Percentiles rank a stretch among this genome's conserved stretches.
phyloP scores from a whole-genome alignment of 2,888 invertebrate species.

The Hirtodrosophila confusa region DNA sequence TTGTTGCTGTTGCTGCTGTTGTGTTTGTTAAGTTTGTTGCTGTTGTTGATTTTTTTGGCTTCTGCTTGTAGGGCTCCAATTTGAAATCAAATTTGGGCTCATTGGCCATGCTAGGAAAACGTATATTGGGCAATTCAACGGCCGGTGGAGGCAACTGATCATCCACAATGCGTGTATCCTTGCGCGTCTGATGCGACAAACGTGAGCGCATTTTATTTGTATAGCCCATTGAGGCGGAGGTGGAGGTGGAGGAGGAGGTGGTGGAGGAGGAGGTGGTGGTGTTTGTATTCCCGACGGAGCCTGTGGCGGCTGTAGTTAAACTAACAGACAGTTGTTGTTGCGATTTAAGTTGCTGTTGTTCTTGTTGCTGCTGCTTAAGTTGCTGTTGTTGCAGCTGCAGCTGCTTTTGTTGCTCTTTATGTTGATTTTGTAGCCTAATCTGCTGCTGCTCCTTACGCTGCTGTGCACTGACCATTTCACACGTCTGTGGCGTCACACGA shows the following conservation, averaged over 20 bases:
- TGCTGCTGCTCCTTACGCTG: conserved; percentile 13
- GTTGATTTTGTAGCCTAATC: conserved; percentile 15
- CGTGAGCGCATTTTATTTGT: conserved; percentile 66
- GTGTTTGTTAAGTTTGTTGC: background rate
- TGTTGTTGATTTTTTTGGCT: conserved; percentile 1
- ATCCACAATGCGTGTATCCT: conserved; percentile 55
- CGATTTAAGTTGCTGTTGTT: conserved; percentile 39
- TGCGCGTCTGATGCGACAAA: conserved; percentile 62
- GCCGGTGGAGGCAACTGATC: conserved; percentile 83
- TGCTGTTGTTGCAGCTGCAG: conserved; percentile 19
- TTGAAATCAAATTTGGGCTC: conserved; percentile 82
- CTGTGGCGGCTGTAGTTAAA: conserved; percentile 4
- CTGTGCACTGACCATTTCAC: conserved; percentile 9
- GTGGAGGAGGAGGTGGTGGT: background rate
- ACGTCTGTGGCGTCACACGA: conserved; percentile 84
- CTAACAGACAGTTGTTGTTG: conserved; percentile 31
- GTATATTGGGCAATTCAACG: conserved; percentile 85
- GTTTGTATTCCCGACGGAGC: background rate
- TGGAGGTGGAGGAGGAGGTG: background rate
- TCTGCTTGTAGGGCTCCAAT: conserved; percentile 38
- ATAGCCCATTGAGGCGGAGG: conserved; percentile 16
- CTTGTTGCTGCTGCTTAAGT: conserved; percentile 18
- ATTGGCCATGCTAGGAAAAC: conserved; percentile 82
- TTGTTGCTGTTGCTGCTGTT: conserved; percentile 5
- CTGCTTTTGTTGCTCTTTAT: conserved; percentile 5